Evolutionary conservation across 2,888 invertebrate species (phyloP).

Genomic region (Agonopterix arenella): DNA sequence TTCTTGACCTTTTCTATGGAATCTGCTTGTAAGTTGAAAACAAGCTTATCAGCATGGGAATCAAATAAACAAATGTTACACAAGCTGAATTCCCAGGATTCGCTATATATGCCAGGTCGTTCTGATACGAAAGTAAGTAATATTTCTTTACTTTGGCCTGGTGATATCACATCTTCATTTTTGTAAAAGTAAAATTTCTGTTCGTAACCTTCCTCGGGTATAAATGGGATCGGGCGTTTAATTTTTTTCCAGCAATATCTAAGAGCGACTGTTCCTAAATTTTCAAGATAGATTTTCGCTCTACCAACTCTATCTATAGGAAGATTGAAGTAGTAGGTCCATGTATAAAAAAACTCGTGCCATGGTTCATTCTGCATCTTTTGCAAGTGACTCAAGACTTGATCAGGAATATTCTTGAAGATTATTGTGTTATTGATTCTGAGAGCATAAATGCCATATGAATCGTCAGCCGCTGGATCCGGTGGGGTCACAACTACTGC

Average conservation of each 20-base stretch:
- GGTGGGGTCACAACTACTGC: constrained; percentile 25
- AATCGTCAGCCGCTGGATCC: constrained; percentile 9
- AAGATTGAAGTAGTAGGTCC: constrained; percentile 64
- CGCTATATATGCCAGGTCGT: constrained; percentile 48
- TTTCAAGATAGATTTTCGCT: constrained; percentile 57
- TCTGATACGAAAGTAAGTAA: constrained; percentile 65
- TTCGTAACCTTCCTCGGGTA: constrained; percentile 40
- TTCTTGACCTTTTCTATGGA: constrained; percentile 36
- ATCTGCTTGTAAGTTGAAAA: constrained; percentile 50
- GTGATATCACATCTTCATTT: constrained; percentile 69
- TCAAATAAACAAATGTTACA: constrained; percentile 57
- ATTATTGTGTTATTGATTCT: constrained; percentile 56
- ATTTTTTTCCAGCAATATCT: constrained; percentile 69
- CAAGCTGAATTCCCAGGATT: constrained; percentile 68
- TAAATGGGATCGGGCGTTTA: constrained; percentile 36
- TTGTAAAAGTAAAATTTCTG: constrained; percentile 77
- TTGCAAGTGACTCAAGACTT: constrained; percentile 25
- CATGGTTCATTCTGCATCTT: constrained; percentile 31
- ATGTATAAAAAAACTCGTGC: constrained; percentile 42
- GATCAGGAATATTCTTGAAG: constrained; percentile 36
- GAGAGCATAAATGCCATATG: constrained; percentile 40
- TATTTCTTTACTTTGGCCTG: constrained; percentile 61
- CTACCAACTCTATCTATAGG: constrained; percentile 44
- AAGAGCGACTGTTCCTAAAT: constrained; percentile 66
- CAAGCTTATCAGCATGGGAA: constrained; percentile 34